A percentile compares a stretch with the other conserved stretches of the same genome.
phyloP scores from a whole-genome alignment of 2,888 invertebrate species.

The Drosophila falleni region DNA sequence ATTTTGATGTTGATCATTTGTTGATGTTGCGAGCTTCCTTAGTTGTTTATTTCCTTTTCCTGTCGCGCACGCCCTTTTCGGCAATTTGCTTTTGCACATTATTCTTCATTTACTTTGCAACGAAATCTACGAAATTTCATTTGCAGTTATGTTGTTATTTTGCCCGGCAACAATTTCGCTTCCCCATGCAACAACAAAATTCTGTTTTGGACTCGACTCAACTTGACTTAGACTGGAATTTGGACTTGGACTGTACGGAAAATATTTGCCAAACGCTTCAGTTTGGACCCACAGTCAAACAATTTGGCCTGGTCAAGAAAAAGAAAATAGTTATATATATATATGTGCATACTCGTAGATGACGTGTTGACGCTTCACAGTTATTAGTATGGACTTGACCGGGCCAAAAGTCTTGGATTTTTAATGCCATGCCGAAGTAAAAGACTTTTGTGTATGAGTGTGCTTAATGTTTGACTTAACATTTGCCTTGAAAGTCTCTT shows the following conservation, averaged over 20 bases:
- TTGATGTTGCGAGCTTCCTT: background rate
- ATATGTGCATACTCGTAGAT: conserved; percentile 43
- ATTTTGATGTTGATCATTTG: background rate
- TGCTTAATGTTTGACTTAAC: conserved; percentile 50
- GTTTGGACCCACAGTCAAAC: conserved; percentile 73
- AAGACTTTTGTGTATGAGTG: conserved; percentile 31
- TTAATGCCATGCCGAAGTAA: conserved; percentile 42
- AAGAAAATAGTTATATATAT: conserved; percentile 55
- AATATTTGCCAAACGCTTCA: conserved; percentile 76
- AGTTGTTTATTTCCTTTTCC: conserved; percentile 23
- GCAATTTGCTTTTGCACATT: conserved; percentile 77
- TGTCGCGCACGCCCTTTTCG: conserved; percentile 42
- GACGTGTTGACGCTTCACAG: conserved; percentile 25
- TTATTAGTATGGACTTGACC: conserved; percentile 58
- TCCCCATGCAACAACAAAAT: conserved; percentile 3
- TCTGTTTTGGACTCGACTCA: conserved; percentile 3
- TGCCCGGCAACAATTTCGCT: conserved; percentile 47
- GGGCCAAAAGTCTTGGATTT: conserved; percentile 24
- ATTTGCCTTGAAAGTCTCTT: conserved; percentile 28
- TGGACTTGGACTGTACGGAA: conserved; percentile 16
- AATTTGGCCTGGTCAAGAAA: conserved; percentile 64
- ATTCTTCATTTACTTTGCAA: conserved; percentile 79
- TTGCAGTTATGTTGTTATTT: conserved; percentile 79
- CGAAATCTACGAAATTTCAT: conserved; percentile 79
- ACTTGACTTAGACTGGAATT: background rate